phyloP scores from a whole-genome alignment of 92 coral and sea anemone genomes.

The Scolanthus callimorphus region DNA sequence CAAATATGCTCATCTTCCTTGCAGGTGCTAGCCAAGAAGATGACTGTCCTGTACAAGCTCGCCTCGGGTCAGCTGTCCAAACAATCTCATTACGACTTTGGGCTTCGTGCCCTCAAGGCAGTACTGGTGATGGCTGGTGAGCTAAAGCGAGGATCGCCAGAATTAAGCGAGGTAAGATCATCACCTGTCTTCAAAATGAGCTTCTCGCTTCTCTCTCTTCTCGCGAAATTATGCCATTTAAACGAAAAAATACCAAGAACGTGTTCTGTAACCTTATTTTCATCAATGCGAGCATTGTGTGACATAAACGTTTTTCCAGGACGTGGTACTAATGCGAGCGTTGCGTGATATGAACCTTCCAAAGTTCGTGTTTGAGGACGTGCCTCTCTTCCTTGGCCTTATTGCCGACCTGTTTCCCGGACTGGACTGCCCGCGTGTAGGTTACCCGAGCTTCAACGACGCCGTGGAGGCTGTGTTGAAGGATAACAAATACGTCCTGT shows the following conservation, averaged over 20 bases:
- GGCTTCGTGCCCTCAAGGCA: slow-evolving; percentile 96
- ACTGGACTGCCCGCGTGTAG: slow-evolving; percentile 97
- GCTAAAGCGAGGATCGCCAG: slow-evolving; percentile 97
- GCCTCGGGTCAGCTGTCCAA: slow-evolving; percentile 98
- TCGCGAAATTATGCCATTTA: too few species aligned
- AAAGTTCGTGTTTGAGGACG: slow-evolving; percentile 98
- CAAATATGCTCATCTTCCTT: too few species aligned
- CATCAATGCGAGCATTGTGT: background rate
- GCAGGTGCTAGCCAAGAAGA: slow-evolving; percentile 66
- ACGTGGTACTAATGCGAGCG: slow-evolving; percentile 97
- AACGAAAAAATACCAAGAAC: too few species aligned
- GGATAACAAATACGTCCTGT: slow-evolving; percentile 83
- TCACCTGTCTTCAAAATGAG: too few species aligned
- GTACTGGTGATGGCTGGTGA: slow-evolving; percentile 99
- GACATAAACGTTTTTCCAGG: slow-evolving; percentile 36
- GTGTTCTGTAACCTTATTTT: too few species aligned
- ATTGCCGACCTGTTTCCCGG: slow-evolving; percentile 99
- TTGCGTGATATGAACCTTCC: slow-evolving; percentile 99
- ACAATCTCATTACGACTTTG: slow-evolving; percentile 98
- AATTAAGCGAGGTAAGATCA: slow-evolving; percentile 92
- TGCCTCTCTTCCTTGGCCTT: slow-evolving; percentile 97
- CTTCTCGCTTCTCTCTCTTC: too few species aligned
- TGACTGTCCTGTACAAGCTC: slow-evolving; percentile 92
- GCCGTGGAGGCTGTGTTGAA: slow-evolving; percentile 89
- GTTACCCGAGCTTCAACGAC: slow-evolving; percentile 96